Evolutionary conservation across 2,888 invertebrate species (phyloP), one percentile per base, ranked within the genome.

Genomic region (Pemphredon lugubris): DNA sequence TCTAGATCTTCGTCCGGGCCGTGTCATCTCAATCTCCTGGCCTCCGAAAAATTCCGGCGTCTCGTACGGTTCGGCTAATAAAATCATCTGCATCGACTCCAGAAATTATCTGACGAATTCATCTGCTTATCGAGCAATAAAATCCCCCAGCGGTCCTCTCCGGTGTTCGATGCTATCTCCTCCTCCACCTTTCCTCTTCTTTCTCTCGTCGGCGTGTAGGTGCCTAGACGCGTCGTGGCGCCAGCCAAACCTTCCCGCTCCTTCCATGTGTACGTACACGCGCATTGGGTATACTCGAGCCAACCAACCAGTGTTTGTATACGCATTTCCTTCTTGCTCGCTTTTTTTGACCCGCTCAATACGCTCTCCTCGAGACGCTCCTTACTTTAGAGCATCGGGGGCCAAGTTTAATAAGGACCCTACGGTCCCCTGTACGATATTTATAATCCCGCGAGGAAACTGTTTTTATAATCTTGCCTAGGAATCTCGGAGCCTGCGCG

Each of bases 41-140:
- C 20, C n/a, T n/a, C 53, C 50, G 60, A 79, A 65, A 50, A 74
- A 77, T 82, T 79, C 73, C 82, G 48, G 53, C 54, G 55, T 48
- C 64, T 58, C 57, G 50, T 40, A 54, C 40, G 60, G 80, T 81
- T 71, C 77, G 71, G 79, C 81, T 83, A 85, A 86, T 84, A 86
- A 83, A 85, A 86, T 86, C 83, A 82, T 86, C 81, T 79, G 80
- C 68, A 73, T 74, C 68, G 68, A 70, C 73, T 77, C 82, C 74
- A 77, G 83, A 84, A 84, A 84, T 87, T 86, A 88, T 87, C 87
- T 88, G 85, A 89, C 87, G 87, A 88, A 88, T 88, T 82, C 86
- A 87, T 86, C 87, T 85, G 85, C 83, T 88, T 88, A 87, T 88
- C 88, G 84, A 84, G 87, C 86, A 88, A 89, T 89, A 89, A 89